These are phyloP conservation scores for Ursus arctos DNA, from an alignment of 2,113 vertebrate genomes.

Conservation along the genomic window DNA sequence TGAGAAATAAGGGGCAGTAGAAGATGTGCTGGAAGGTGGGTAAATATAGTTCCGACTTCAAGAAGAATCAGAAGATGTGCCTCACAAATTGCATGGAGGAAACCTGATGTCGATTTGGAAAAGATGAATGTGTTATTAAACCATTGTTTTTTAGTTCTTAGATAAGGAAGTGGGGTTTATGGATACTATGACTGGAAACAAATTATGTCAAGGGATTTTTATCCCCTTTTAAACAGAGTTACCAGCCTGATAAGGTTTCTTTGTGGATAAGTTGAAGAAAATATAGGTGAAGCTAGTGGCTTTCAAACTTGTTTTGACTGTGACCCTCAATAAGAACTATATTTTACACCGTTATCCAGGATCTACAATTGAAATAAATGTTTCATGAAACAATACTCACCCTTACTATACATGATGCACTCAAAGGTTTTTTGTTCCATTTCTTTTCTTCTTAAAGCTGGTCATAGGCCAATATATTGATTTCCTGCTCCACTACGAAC, in stretches of 20 bases:
- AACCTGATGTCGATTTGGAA: not conserved
- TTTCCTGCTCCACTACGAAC: constrained; percentile 20
- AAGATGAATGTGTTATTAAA: not conserved
- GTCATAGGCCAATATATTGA: not conserved
- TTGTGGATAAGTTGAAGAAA: constrained; percentile 14
- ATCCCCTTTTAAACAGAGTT: constrained; percentile 40
- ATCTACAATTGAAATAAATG: constrained; percentile 35
- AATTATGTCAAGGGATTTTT: constrained; percentile 32
- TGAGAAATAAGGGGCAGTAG: constrained; percentile 28
- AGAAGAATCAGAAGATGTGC: constrained; percentile 14
- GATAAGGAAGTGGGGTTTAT: constrained; percentile 24
- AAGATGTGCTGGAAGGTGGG: not conserved
- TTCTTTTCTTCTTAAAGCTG: not conserved
- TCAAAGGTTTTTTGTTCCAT: not conserved
- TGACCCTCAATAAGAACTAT: not conserved
- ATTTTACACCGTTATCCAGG: constrained; percentile 29
- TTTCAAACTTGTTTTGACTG: constrained; percentile 60
- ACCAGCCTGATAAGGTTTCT: not conserved
- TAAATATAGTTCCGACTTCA: constrained; percentile 44
- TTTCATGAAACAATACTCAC: constrained; percentile 47
- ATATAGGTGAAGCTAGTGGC: not conserved
- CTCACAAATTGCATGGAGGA: not conserved
- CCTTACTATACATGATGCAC: not conserved
- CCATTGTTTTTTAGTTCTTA: constrained; percentile 20
- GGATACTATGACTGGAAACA: constrained; percentile 10